Base-by-base conservation (phyloP, 2,113 vertebrate species). In the Protobothrops flavoviridis region DNA sequence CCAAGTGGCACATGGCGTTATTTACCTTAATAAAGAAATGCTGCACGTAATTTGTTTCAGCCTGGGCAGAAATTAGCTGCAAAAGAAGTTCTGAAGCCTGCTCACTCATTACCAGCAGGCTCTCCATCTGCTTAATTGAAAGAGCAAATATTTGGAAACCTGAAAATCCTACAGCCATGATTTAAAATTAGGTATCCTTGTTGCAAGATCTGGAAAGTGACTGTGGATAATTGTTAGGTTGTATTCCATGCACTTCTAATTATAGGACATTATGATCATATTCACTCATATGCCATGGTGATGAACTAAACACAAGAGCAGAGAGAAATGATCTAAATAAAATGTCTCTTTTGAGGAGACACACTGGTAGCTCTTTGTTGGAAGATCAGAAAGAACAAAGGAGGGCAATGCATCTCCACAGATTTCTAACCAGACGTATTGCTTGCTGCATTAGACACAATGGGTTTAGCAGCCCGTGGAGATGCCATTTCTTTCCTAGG, bases 101-200 rank as follows among this genome's bases (percentile, higher is more conserved):
- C 95, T 97, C 95, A 95, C 97, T 97, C 96, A 96, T 95, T 95
- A 95, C 93, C 94, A 98, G 96, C 97, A 97, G 95, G 96, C 95
- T 95, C 96, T 97, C 97, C 98, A 98, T 97, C 96, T 97, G 96
- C 95, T 97, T 98, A 98, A 98, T 97, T 97, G 97, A 96, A 97
- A 97, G 97, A 97, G 97, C 97, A 97, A 98, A 97, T 97, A 97
- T 97, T 97, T 94, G 93, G 95, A 96, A 97, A 97, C 95, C 96
- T 96, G 95, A 97, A 69, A 97, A 94, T 93, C 88, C 94, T 94
- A 85, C 56, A 95, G 94, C 94, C 95, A 23, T 0, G 23, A 94
- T 97, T 97, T 95, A 95, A 95, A 90, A 96, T 93, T 97, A 90
- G 26, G 90, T 96, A 94, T 96, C 96, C 95, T 97, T 96, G 95